Conservation (phyloP, 2,888 invertebrate genomes). For the Ryuthela nishihirai region DNA sequence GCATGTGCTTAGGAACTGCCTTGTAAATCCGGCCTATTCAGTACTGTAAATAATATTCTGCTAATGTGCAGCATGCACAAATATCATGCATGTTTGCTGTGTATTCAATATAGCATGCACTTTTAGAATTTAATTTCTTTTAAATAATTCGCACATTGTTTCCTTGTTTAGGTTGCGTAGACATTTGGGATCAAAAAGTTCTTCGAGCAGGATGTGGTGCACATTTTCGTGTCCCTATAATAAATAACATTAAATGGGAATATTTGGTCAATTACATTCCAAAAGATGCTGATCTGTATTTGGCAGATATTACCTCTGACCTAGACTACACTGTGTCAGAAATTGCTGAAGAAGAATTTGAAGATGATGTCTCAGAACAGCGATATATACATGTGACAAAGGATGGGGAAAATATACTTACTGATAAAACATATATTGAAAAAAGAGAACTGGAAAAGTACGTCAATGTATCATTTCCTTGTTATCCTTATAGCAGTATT, state of each 20-base stretch:
- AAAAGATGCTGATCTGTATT: constrained; percentile 56
- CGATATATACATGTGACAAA: constrained; percentile 16
- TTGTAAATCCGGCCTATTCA: too few relatives aligned
- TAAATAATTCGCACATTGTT: background rate
- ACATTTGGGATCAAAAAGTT: constrained; percentile 86
- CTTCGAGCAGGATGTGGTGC: constrained; percentile 77
- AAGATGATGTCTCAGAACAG: constrained; percentile 16
- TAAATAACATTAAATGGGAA: constrained; percentile 63
- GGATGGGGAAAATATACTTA: constrained; percentile 3
- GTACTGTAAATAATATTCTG: background rate
- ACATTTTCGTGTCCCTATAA: constrained; percentile 73
- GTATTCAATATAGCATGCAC: background rate
- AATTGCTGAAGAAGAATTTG: constrained; percentile 6
- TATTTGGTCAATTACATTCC: constrained; percentile 57
- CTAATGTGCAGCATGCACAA: background rate
- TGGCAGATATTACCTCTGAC: constrained; percentile 34
- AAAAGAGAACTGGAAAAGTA: constrained; percentile 41
- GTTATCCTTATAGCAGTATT: constrained; percentile 62
- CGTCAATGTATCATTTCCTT: constrained; percentile 52
- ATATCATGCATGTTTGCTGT: background rate
- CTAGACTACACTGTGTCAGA: constrained; percentile 29
- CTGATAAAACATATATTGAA: constrained; percentile 35
- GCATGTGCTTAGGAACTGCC: too few relatives aligned
- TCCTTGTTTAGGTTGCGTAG: constrained; percentile 68
- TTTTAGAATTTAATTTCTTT: background rate